Conservation (phyloP, 1,140 invertebrate species). For the Drosophila elegans region DNA sequence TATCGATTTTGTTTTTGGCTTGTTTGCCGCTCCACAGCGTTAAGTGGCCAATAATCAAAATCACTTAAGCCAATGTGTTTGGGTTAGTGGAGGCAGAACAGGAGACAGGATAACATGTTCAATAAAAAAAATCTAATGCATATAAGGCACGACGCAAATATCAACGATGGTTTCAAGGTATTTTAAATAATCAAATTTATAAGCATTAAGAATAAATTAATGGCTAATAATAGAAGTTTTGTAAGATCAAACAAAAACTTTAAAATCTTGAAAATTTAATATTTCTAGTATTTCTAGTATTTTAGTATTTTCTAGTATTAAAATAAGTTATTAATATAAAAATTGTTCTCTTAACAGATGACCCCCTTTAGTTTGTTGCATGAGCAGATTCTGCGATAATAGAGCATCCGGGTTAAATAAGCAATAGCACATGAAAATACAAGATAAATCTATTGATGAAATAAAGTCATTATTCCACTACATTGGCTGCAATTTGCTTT, state of each 20-base stretch:
- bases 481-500: slow-evolving; percentile 53
- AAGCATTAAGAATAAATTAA: no score
- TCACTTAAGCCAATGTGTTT: slow-evolving; percentile 75
- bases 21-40: slow-evolving; percentile 50
- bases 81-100: slow-evolving; percentile 25
- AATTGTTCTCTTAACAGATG: neutral
- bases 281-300: no score
- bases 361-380: neutral
- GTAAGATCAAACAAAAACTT: no score
- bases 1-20: slow-evolving; percentile 72
- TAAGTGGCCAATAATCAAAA: slow-evolving; percentile 80
- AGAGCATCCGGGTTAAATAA: neutral
- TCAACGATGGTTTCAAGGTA: no score
- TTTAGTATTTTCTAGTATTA: no score
- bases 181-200: no score
- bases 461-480: slow-evolving; percentile 75
- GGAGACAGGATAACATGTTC: neutral
- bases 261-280: no score
- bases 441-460: slow-evolving; percentile 21
- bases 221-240: no score
- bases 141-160: no score
- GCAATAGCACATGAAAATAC: slow-evolving; percentile 1
- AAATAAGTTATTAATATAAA: no score
- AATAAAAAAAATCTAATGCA: slow-evolving; percentile 11
- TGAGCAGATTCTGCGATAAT: no score